Percentiles rank a stretch among this genome's conserved stretches.
phyloP scores from a whole-genome alignment of 1,140 invertebrate species.

The Drosophila watanabei region DNA sequence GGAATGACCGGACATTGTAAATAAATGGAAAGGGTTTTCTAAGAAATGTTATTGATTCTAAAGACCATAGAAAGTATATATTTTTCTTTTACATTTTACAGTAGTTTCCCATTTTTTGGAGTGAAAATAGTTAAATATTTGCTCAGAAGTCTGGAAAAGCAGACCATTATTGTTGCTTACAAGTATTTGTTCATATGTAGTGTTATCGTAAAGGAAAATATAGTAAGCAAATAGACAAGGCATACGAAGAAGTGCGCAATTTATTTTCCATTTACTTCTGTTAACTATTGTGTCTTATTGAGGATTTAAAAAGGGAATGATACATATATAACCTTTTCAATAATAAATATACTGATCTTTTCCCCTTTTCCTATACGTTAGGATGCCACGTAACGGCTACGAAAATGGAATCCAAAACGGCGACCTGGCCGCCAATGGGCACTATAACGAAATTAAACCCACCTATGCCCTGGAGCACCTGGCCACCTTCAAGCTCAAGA shows the following conservation, averaged over 20 bases:
- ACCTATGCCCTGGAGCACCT: conserved; percentile 80
- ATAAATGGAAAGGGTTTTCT: not conserved
- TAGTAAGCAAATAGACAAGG: conserved; percentile 9
- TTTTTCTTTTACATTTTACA: not conserved
- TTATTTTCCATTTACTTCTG: not conserved
- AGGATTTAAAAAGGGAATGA: not conserved
- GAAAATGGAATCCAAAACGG: conserved; percentile 62
- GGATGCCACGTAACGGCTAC: conserved; percentile 76
- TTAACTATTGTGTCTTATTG: no score
- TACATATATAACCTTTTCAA: not conserved
- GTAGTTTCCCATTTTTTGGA: not conserved
- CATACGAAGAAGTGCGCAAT: conserved; percentile 16
- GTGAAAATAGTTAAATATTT: not conserved
- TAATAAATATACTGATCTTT: no score
- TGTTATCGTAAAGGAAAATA: conserved; percentile 11
- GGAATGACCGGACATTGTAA: not conserved
- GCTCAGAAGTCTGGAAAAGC: not conserved
- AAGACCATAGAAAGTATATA: not conserved
- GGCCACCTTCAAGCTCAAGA: conserved; percentile 80
- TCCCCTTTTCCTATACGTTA: not conserved
- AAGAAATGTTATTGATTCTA: not conserved
- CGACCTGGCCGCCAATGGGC: conserved; percentile 28
- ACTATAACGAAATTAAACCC: conserved; percentile 66
- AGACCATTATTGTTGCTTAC: not conserved
- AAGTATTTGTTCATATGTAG: conserved; percentile 5